These are phyloP conservation scores for Nothoprocta pentlandii DNA, from an alignment of 2,113 vertebrate genomes.

Conservation along the genomic window DNA sequence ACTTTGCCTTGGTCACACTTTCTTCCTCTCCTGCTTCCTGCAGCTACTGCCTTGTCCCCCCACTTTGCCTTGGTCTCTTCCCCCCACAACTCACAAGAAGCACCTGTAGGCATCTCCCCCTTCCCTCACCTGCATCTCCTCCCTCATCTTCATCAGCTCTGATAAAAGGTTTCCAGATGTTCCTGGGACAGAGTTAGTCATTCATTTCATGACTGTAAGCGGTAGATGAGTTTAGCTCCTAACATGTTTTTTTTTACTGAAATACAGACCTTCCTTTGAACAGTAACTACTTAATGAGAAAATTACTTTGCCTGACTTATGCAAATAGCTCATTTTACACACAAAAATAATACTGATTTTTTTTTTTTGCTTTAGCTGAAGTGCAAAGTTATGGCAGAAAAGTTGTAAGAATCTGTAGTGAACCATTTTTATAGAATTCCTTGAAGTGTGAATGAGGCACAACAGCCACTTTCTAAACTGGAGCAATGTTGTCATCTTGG, in stretches of 20 bases:
- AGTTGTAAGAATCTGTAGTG: background rate
- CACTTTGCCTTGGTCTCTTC: background rate
- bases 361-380: background rate
- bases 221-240: background rate
- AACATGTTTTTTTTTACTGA: fast-evolving
- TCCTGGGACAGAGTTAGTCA: fast-evolving
- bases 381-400: background rate
- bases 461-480: background rate
- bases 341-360: background rate
- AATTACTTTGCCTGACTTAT: background rate
- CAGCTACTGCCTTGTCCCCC: background rate
- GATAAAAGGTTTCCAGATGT: background rate
- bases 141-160: background rate
- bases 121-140: too few species aligned
- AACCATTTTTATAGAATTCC: background rate
- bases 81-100: fast-evolving
- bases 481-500: fast-evolving
- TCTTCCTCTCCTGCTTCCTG: background rate
- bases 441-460: background rate
- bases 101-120: background rate
- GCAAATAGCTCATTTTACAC: background rate
- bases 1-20: fast-evolving
- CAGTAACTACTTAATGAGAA: background rate
- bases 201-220: background rate
- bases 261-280: background rate